Evolutionary conservation across 2,888 invertebrate species (phyloP).

Genomic region (Dioctria rufipes): DNA sequence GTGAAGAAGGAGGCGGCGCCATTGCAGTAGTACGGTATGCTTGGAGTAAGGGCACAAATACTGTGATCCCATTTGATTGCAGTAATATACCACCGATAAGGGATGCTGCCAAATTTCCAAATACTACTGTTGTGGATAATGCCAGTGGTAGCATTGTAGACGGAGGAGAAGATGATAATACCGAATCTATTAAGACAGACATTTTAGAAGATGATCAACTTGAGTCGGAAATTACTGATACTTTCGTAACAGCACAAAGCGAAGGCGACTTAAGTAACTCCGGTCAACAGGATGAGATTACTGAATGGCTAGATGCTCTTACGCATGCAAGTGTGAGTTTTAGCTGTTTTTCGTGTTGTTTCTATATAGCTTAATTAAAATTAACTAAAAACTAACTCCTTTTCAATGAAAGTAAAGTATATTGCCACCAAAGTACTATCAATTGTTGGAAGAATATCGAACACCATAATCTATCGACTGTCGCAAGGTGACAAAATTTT

Average conservation of each 20-base stretch:
- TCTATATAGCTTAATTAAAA: not conserved
- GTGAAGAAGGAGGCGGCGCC: not conserved
- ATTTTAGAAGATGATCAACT: not conserved
- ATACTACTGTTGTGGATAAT: not conserved
- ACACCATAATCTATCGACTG: too few species aligned
- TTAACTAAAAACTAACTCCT: not conserved
- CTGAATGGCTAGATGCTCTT: not conserved
- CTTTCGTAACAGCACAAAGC: not conserved
- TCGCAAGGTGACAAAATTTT: too few species aligned
- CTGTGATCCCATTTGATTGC: constrained; percentile 6
- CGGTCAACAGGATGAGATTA: not conserved
- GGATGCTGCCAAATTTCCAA: not conserved
- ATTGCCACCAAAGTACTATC: not conserved
- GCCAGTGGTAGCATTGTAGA: not conserved
- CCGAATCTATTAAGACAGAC: constrained; percentile 8
- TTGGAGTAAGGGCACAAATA: constrained; percentile 1
- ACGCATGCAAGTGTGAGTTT: constrained; percentile 44
- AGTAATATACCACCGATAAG: constrained; percentile 13
- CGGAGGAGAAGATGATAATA: not conserved
- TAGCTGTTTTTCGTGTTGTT: not conserved
- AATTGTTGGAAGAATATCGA: not conserved
- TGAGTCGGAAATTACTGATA: not conserved
- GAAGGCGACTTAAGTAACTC: not conserved
- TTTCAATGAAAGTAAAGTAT: not conserved
- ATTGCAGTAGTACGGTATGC: too few species aligned